These are phyloP conservation scores for Hypocryptadius cinnamomeus DNA, from an alignment of 2,113 vertebrate species.

Conservation along the genomic window DNA sequence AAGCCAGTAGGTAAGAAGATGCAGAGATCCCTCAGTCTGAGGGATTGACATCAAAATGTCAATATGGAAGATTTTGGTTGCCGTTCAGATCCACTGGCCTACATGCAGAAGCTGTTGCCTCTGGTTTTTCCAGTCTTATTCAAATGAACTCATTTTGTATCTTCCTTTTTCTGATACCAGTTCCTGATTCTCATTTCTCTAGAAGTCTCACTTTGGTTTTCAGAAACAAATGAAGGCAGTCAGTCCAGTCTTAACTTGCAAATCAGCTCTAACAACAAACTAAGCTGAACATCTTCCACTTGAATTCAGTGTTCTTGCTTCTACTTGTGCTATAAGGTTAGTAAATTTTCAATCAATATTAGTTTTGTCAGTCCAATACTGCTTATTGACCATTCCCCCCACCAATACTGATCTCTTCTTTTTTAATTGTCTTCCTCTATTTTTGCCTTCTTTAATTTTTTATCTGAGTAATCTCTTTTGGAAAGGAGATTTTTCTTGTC, in stretches of 20 bases:
- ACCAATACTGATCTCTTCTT: neutral
- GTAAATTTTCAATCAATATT: neutral
- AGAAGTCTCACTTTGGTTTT: neutral
- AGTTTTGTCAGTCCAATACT: neutral
- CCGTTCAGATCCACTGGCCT: neutral
- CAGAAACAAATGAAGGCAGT: neutral
- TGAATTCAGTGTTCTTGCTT: neutral
- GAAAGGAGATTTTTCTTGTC: neutral
- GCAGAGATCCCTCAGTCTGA: neutral
- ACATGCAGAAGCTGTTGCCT: neutral
- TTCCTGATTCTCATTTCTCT: slow-evolving; percentile 37
- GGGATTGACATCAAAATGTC: neutral
- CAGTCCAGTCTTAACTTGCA: neutral
- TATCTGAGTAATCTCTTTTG: neutral
- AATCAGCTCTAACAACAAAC: neutral
- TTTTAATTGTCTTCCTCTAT: neutral
- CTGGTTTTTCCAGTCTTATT: neutral
- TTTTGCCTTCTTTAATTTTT: neutral
- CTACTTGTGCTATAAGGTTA: neutral
- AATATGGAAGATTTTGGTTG: neutral
- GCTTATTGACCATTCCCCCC: neutral
- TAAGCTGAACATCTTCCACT: neutral
- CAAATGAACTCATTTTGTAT: neutral
- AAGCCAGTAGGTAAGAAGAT: neutral
- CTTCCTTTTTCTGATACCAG: neutral